Base-by-base conservation (phyloP, 1,140 invertebrate species). In the Sarcophaga bullata region DNA sequence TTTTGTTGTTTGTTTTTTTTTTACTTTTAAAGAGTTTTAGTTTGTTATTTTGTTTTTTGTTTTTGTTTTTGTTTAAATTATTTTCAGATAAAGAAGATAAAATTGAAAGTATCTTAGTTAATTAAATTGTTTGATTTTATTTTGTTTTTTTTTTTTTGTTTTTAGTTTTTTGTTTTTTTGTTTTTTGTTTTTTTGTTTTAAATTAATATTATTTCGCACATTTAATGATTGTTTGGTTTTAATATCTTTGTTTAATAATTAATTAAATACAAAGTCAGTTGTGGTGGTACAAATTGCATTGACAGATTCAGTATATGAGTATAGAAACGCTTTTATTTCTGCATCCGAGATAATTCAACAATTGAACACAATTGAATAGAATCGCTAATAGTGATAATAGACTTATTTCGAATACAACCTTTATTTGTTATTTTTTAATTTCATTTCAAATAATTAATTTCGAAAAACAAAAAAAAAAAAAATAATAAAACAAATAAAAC, bases 191-290 rank as follows among this genome's bases (percentile, higher is more conserved):
- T 25, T 68, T 37, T 37, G 25, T 37, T 37, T 37, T 37, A 37
- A 37, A 37, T 37, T 19, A 68, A 68, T 68, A 68, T 68, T 19
- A 68, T 68, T 68, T 68, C 19, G n/a, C 62, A 68, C 62, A 68
- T 19, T 68, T 68, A 37, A 68, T 68, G 62, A 68, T 68, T 68
- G 62, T 68, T 25, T 68, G n/a, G n/a, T 58, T 58, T 58, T 58
- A n/a, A 68, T 19, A 68, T 68, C 62, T 15, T 68, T 68, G 25
- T 37, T 37, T 37, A 37, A 37, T 37, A 37, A 37, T 37, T 37
- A 37, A 68, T n/a, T 68, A 19, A 19, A 68, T 68, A 68, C 17
- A 9, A 19, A 25, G 62, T 68, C 19, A 17, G 19, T 68, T 25
- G 6, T 68, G 62, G 62, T 68, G 62, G 62, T 68, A 68, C 62